A percentile compares a stretch with the other conserved stretches of the same genome.
These are phyloP conservation scores for Incurvaria masculella DNA, from an alignment of 2,888 invertebrate species.

Conservation along the genomic window DNA sequence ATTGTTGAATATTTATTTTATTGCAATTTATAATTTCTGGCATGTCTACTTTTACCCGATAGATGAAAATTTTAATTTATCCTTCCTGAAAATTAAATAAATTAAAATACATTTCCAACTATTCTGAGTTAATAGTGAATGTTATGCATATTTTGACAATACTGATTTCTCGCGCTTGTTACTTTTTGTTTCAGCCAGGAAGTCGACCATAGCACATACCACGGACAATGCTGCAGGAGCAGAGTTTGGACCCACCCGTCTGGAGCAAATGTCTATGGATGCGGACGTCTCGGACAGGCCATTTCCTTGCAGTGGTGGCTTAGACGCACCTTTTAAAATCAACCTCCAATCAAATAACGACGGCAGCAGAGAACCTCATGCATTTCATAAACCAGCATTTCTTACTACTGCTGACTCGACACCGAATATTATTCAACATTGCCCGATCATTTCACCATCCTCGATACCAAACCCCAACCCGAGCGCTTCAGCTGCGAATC, in stretches of 20 bases:
- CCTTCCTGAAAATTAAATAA: too few species aligned
- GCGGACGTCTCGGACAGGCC: neutral
- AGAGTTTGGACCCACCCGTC: neutral
- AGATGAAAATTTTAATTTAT: too few species aligned
- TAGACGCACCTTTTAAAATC: neutral
- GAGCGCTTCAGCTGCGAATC: slow-evolving; percentile 36
- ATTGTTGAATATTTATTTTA: neutral
- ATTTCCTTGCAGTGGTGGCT: neutral
- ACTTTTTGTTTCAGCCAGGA: slow-evolving; percentile 58
- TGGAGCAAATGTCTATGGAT: neutral
- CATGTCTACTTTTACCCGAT: neutral
- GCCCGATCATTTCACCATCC: slow-evolving; percentile 47
- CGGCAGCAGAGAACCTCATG: slow-evolving; percentile 10
- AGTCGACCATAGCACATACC: slow-evolving; percentile 53
- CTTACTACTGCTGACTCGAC: slow-evolving; percentile 5
- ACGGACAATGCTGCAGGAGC: slow-evolving; percentile 10
- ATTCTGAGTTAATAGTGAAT: too few species aligned
- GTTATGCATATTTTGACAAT: too few species aligned
- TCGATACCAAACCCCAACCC: slow-evolving; percentile 50
- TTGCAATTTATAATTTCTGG: neutral
- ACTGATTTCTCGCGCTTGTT: neutral
- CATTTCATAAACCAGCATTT: slow-evolving; percentile 12
- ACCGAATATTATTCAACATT: slow-evolving; percentile 33
- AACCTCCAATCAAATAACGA: neutral
- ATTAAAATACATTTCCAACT: neutral